Evolutionary conservation across 2,797 vertebrate species (phyloP).

Genomic region (Amblyraja radiata): DNA sequence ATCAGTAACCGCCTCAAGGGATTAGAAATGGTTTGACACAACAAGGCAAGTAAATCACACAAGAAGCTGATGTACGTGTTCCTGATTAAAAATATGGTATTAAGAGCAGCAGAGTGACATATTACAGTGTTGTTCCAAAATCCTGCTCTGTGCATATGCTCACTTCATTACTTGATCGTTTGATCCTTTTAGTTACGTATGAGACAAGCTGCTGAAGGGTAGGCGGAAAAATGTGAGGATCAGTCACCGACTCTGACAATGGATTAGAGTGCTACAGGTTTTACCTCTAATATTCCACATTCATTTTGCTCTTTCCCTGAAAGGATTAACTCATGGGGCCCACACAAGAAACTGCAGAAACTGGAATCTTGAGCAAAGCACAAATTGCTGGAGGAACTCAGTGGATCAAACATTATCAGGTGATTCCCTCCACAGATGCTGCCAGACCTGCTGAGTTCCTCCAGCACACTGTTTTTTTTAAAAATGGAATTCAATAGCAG

Average conservation of each 20-base stretch:
- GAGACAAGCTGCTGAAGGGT: neutral
- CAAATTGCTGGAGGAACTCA: too few relatives aligned
- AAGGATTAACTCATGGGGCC: neutral
- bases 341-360: too few relatives aligned
- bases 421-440: too few relatives aligned
- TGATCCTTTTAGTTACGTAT: neutral
- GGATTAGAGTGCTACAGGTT: neutral
- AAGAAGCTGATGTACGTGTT: neutral
- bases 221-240: neutral
- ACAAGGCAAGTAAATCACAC: neutral
- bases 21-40: neutral
- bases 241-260: neutral
- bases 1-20: neutral
- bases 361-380: too few relatives aligned
- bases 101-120: neutral
- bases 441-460: too few relatives aligned
- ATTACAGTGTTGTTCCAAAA: neutral
- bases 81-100: neutral
- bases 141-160: neutral
- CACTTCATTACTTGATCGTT: neutral
- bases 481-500: too few relatives aligned
- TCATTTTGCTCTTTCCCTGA: neutral
- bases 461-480: too few relatives aligned
- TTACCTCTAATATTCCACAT: neutral
- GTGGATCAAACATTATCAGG: too few relatives aligned